Evolutionary conservation across 1,140 invertebrate species (phyloP).

Genomic region (Druon quercuslanigerum): DNA sequence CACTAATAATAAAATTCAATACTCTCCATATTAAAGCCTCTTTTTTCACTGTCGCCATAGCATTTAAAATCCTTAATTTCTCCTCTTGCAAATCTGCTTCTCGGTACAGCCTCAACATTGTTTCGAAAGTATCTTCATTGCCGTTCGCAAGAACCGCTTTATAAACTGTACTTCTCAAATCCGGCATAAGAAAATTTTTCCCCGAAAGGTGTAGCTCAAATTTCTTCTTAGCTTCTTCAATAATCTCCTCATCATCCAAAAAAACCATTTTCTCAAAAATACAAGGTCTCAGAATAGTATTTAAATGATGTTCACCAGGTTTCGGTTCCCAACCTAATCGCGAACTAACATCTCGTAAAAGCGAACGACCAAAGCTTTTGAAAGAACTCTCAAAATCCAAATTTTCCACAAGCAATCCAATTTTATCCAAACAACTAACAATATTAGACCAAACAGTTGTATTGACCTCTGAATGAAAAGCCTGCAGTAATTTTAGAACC

Average conservation of each 20-base stretch:
- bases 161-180: conserved; percentile 79
- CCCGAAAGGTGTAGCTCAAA: conserved; percentile 76
- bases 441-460: conserved; percentile 79
- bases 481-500: conserved; percentile 66
- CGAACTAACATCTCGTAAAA: conserved; percentile 71
- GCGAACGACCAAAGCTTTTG: conserved; percentile 69
- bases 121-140: conserved; percentile 75
- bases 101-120: conserved; percentile 79
- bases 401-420: neutral
- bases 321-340: conserved; percentile 75
- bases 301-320: conserved; percentile 73
- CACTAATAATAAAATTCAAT: conserved; percentile 75
- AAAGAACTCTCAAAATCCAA: conserved; percentile 62
- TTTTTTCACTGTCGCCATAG: conserved; percentile 76
- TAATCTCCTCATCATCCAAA: conserved; percentile 76
- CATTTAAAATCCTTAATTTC: conserved; percentile 77
- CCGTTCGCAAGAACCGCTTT: conserved; percentile 76
- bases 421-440: conserved; percentile 37
- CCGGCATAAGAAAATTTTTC: conserved; percentile 74
- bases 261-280: conserved; percentile 57
- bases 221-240: conserved; percentile 75
- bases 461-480: conserved; percentile 77
- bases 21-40: conserved; percentile 75
- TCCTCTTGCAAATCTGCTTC: conserved; percentile 81
- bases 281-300: conserved; percentile 76